Evolutionary conservation across 2,797 vertebrate species (phyloP).

Genomic region (Falco berigora): DNA sequence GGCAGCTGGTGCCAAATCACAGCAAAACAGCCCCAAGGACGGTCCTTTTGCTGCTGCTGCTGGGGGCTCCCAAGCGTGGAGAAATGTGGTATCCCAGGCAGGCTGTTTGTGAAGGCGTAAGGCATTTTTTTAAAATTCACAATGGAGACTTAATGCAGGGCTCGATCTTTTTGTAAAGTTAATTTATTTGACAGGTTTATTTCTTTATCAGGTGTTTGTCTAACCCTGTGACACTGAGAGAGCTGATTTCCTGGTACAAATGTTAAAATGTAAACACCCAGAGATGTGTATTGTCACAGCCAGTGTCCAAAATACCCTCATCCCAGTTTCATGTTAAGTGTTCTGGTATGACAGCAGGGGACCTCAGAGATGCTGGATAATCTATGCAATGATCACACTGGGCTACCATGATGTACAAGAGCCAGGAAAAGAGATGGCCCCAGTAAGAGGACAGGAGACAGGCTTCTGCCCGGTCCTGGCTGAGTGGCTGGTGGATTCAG

Average conservation of each 20-base stretch:
- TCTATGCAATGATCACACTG: neutral
- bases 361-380: neutral
- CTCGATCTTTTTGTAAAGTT: neutral
- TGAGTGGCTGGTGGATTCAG: neutral
- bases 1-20: neutral
- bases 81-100: neutral
- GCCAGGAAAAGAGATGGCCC: neutral
- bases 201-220: conserved; percentile 62
- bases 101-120: neutral
- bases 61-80: fast-evolving
- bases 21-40: neutral
- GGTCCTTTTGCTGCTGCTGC: neutral
- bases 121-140: neutral
- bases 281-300: neutral
- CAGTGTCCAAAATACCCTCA: neutral
- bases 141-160: neutral
- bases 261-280: conserved; percentile 32
- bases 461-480: neutral
- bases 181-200: conserved; percentile 53
- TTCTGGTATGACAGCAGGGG: neutral
- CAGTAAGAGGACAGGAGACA: neutral
- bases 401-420: neutral
- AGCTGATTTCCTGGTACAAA: conserved; percentile 36
- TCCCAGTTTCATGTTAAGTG: neutral
- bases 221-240: conserved; percentile 40